phyloP scores from a whole-genome alignment of 2,888 invertebrate genomes.

The Drosophila gaucha region DNA sequence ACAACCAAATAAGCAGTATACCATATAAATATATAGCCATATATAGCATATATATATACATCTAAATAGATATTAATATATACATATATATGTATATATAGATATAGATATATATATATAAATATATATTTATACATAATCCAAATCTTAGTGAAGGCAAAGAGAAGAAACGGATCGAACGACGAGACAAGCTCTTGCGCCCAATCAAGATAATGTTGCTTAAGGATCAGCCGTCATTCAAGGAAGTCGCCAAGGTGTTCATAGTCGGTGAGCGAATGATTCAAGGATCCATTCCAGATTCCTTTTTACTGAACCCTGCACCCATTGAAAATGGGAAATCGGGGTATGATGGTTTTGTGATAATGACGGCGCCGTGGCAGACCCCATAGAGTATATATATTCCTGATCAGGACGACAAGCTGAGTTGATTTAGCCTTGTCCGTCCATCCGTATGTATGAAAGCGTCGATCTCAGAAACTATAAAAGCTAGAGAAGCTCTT shows the following conservation, averaged over 20 bases:
- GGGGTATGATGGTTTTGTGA: no score
- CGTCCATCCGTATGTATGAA: no score
- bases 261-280: slow-evolving; percentile 39
- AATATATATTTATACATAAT: background rate
- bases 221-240: slow-evolving; percentile 42
- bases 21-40: background rate
- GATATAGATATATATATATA: background rate
- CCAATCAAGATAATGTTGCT: slow-evolving; percentile 31
- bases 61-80: no score
- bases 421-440: no score
- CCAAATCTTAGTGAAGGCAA: slow-evolving; percentile 6
- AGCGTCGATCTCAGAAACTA: no score
- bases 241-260: slow-evolving; percentile 51
- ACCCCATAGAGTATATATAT: no score
- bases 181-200: background rate
- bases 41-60: background rate
- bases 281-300: background rate
- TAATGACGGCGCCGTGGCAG: no score
- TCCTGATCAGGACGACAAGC: no score
- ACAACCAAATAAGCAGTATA: background rate
- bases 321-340: no score
- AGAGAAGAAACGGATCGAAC: background rate
- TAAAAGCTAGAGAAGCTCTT: no score
- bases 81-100: background rate
- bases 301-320: no score